Evolutionary conservation across 2,888 invertebrate genomes (phyloP).

Genomic region (Auanema freiburgensis): DNA sequence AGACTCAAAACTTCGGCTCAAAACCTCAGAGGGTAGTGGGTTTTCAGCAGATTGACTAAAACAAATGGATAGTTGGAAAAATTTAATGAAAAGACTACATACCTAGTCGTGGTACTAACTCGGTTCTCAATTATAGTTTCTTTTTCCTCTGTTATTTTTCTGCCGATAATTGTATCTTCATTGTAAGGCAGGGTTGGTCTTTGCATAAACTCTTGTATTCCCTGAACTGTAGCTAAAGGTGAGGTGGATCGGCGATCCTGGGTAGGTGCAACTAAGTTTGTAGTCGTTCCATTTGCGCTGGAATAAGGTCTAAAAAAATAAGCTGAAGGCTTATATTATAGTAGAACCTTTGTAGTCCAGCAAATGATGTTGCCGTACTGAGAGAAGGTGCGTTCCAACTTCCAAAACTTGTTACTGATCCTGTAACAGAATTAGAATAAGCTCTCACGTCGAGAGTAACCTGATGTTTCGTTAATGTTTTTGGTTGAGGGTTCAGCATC

Average conservation of each 20-base stretch:
- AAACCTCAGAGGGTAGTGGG: not conserved
- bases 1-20: slow-evolving; percentile 14
- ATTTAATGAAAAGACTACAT: too few relatives aligned
- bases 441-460: not conserved
- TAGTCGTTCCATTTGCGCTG: too few relatives aligned
- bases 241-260: slow-evolving; percentile 4
- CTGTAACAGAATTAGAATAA: not conserved
- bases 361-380: slow-evolving; percentile 17
- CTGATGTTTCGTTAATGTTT: not conserved
- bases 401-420: not conserved
- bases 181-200: slow-evolving; percentile 16
- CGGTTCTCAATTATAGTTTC: slow-evolving; percentile 36
- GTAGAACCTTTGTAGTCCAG: slow-evolving; percentile 15
- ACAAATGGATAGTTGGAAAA: too few relatives aligned
- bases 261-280: too few relatives aligned
- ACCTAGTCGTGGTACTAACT: not conserved
- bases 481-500: not conserved
- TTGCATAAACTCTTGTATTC: slow-evolving; percentile 22
- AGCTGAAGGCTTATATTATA: too few relatives aligned
- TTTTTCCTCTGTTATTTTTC: slow-evolving; percentile 35
- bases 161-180: slow-evolving; percentile 32
- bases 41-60: too few relatives aligned
- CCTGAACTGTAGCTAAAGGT: slow-evolving; percentile 8
- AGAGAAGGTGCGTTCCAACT: slow-evolving; percentile 17
- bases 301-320: too few relatives aligned